Conservation (phyloP, 2,888 invertebrate species). For the Nezara viridula region DNA sequence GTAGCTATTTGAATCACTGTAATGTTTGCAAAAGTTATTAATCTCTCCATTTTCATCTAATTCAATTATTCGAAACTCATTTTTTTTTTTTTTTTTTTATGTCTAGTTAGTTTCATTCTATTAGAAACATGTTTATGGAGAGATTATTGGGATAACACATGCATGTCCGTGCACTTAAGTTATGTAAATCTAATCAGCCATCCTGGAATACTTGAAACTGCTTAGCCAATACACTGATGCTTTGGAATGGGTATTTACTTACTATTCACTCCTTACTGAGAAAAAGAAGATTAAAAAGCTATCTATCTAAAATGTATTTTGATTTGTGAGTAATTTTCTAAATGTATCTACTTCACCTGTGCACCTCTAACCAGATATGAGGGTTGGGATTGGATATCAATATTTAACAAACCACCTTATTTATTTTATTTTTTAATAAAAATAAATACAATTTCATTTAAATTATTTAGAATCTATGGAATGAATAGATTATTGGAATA, state of each 20-base stretch:
- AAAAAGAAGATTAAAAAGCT: not conserved
- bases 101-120: too few species aligned
- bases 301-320: not conserved
- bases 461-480: not conserved
- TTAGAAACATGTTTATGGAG: conserved; percentile 17
- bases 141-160: conserved; percentile 18
- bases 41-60: conserved; percentile 35
- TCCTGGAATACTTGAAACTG: not conserved
- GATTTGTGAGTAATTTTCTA: not conserved
- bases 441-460: not conserved
- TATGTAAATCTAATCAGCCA: not conserved
- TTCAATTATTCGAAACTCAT: not conserved
- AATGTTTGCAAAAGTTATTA: not conserved
- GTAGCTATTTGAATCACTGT: not conserved
- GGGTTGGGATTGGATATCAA: not conserved
- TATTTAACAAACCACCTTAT: not conserved
- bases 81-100: not conserved
- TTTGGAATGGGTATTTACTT: conserved; percentile 19
- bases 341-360: not conserved
- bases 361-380: not conserved
- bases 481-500: too few species aligned
- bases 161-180: not conserved
- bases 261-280: not conserved
- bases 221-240: conserved; percentile 42
- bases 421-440: not conserved